Base-by-base conservation (phyloP, 2,888 invertebrate genomes). In the Rhingia rostrata region DNA sequence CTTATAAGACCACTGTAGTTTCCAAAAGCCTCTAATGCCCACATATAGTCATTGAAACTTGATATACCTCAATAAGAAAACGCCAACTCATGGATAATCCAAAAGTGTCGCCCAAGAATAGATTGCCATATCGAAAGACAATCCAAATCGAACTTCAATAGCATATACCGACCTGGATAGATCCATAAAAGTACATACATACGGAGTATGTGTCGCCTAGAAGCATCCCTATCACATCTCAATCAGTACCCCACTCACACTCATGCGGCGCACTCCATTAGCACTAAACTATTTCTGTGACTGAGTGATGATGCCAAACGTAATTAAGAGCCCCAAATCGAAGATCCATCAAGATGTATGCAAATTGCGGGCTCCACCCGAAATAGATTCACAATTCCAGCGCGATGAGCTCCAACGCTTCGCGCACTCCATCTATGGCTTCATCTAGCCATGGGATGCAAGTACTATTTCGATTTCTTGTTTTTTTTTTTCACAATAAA, bases 301-400 rank as follows among this genome's bases (percentile, higher is more conserved):
- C 49, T 39, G 56, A 73, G 37, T 47, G 74, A 79, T 74, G 74
- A 70, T 47, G 70, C 61, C 54, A 49, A 66, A 49, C 41, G 79
- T 70, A 80, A 79, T 83, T 83, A 83, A 83, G 78, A 74, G 78
- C 7, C 61, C 69, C 74, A 79, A 79, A 80, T 80, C 84, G 74
- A 80, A 75, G 66, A 84, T 84, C 74, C 79, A 84, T 84, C 74
- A 61, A 69, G 78, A 67, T 69, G 56, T 53, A 77, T 64, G 60
- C 58, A 39, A 39, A 63, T 77, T 35, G 64, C 78, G 12, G 32
- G 6, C 56, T 72, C 61, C 66, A 66, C 66, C 84, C 69, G 54
- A 84, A 84, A 84, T 84, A 84, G 84, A 79, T 56, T 60, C 69
- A 64, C 82, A 70, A 53, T 82, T 82, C 81, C 82, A 82, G 82